phyloP scores from a whole-genome alignment of 2,888 invertebrate genomes.

The Ennomos fuscantarius region DNA sequence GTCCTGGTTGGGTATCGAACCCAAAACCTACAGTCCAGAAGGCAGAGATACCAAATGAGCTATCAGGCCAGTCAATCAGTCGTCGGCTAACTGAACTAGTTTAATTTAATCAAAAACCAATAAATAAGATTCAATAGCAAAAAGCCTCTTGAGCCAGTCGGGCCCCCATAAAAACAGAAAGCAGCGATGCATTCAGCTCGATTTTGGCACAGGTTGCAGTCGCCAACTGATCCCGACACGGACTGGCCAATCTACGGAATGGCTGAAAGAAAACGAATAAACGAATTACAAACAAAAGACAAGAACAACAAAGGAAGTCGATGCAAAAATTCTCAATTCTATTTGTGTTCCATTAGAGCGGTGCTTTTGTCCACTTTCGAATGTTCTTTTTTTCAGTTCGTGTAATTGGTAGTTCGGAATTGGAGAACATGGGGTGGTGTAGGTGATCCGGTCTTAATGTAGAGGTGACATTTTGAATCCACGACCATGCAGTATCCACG shows the following conservation, averaged over 20 bases:
- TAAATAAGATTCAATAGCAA: constrained; percentile 35
- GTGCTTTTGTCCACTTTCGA: constrained; percentile 53
- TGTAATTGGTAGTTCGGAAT: constrained; percentile 47
- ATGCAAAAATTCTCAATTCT: constrained; percentile 57
- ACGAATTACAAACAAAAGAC: constrained; percentile 45
- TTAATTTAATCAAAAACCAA: constrained; percentile 16
- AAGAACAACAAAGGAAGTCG: constrained; percentile 51
- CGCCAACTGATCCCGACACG: constrained; percentile 31
- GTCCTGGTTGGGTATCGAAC: too few species aligned
- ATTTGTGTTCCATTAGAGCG: constrained; percentile 60
- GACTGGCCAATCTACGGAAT: constrained; percentile 40
- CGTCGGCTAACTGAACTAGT: not conserved
- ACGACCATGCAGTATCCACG: constrained; percentile 14
- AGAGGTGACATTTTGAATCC: constrained; percentile 25
- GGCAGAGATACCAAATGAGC: too few species aligned
- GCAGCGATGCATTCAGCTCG: constrained; percentile 35
- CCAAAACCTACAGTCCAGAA: too few species aligned
- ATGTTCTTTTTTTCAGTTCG: constrained; percentile 41
- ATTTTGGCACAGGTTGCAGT: constrained; percentile 37
- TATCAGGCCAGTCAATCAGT: too few species aligned
- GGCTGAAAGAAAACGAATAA: constrained; percentile 41
- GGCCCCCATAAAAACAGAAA: constrained; percentile 30
- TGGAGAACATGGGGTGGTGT: constrained; percentile 16
- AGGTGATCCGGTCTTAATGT: constrained; percentile 17
- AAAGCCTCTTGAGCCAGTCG: constrained; percentile 31